Conservation (phyloP, 2,888 invertebrate species). For the Cylloceria caligata region DNA sequence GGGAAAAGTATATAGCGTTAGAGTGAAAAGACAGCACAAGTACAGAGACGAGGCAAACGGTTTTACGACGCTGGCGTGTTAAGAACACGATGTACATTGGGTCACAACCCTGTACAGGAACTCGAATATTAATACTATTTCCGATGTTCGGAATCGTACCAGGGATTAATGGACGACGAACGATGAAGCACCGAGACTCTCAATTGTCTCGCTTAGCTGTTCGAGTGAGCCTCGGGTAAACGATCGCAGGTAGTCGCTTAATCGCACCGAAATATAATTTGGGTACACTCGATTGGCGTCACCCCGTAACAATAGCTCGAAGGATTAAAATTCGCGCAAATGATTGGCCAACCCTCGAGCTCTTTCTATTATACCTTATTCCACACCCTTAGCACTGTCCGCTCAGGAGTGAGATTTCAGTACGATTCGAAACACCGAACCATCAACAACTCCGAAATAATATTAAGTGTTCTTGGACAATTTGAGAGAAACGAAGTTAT, state of each 20-base stretch:
- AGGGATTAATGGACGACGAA: slow-evolving; percentile 22
- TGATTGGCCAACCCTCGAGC: slow-evolving; percentile 37
- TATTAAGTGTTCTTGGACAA: not conserved
- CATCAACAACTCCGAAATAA: slow-evolving; percentile 5
- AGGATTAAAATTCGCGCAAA: slow-evolving; percentile 32
- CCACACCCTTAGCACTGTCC: not conserved
- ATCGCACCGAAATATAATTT: slow-evolving; percentile 26
- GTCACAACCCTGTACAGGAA: not conserved
- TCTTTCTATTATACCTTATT: too few species aligned
- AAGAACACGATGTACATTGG: not conserved
- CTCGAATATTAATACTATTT: slow-evolving; percentile 41
- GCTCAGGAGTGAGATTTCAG: slow-evolving; percentile 28
- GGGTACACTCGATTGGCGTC: slow-evolving; percentile 14
- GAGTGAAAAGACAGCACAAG: not conserved
- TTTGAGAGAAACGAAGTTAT: not conserved
- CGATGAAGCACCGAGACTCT: slow-evolving; percentile 30
- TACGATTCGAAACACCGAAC: slow-evolving; percentile 37
- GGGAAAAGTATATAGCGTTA: not conserved
- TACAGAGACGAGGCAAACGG: not conserved
- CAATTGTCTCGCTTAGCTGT: slow-evolving; percentile 45
- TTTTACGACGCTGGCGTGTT: slow-evolving; percentile 59
- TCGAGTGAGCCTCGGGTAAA: slow-evolving; percentile 36
- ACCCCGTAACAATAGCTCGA: not conserved
- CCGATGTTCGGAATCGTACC: slow-evolving; percentile 3
- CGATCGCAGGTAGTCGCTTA: slow-evolving; percentile 61